Percentiles rank a stretch among this genome's conserved stretches.
phyloP scores from a whole-genome alignment of 2,797 vertebrate species.

The Brachyrhaphis roseni region DNA sequence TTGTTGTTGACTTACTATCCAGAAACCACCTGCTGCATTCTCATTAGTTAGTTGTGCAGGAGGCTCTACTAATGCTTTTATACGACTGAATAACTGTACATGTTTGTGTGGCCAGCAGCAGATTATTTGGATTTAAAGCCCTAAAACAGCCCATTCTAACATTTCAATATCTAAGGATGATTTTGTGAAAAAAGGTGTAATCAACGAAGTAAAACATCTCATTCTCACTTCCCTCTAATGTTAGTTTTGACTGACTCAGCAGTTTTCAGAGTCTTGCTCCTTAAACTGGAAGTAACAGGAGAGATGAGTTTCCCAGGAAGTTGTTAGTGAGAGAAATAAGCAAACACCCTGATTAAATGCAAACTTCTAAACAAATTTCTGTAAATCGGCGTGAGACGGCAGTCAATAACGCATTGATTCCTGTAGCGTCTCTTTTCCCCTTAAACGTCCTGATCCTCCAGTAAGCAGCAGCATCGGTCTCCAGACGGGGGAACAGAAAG shows the following conservation, averaged over 20 bases:
- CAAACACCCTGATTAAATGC: slow-evolving; percentile 53
- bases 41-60: too few relatives aligned
- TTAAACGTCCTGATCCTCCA: slow-evolving; percentile 27
- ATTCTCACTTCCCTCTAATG: too few relatives aligned
- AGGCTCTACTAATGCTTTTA: too few relatives aligned
- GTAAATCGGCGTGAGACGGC: slow-evolving; percentile 12
- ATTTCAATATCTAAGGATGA: too few relatives aligned
- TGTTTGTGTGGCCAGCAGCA: too few relatives aligned
- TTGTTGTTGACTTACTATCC: too few relatives aligned
- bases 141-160: too few relatives aligned
- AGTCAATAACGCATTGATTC: slow-evolving; percentile 23
- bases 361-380: slow-evolving; percentile 40
- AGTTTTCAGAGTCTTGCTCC: slow-evolving; percentile 28
- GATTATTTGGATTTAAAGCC: too few relatives aligned
- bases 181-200: too few relatives aligned
- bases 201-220: too few relatives aligned
- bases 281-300: slow-evolving; percentile 45
- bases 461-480: slow-evolving; percentile 31
- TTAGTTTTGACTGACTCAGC: slow-evolving; percentile 38
- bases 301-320: slow-evolving; percentile 42
- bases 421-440: slow-evolving; percentile 3
- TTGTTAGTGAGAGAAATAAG: slow-evolving; percentile 42
- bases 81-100: too few relatives aligned
- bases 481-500: slow-evolving; percentile 32
- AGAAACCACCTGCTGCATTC: too few relatives aligned